Evolutionary conservation across 2,888 invertebrate species (phyloP).

Genomic region (Graphium colonna): DNA sequence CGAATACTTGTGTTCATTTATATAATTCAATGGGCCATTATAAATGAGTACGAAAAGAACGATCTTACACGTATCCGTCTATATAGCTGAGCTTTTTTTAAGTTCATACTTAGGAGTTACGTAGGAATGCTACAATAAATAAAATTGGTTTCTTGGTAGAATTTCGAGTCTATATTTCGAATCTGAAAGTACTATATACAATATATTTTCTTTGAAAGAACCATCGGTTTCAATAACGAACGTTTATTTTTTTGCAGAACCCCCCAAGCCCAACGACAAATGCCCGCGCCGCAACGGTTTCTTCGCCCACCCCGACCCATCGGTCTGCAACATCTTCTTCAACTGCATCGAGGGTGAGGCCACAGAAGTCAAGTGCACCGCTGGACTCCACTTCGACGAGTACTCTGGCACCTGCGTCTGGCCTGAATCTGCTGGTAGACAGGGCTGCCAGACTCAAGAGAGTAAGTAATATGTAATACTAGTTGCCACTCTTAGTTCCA

Average conservation of each 20-base stretch:
- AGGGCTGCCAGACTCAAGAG: constrained; percentile 82
- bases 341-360: constrained; percentile 93
- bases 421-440: constrained; percentile 89
- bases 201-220: too few species aligned
- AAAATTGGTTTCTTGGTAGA: background rate
- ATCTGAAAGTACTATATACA: too few species aligned
- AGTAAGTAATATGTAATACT: constrained; percentile 74
- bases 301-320: constrained; percentile 92
- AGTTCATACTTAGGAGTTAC: too few species aligned
- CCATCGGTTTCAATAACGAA: too few species aligned
- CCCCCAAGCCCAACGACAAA: constrained; percentile 83
- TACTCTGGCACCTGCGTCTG: constrained; percentile 94
- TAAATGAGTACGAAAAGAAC: too few species aligned
- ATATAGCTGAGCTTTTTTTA: too few species aligned
- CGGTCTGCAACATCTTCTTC: constrained; percentile 91
- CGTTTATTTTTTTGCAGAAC: constrained; percentile 86
- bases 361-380: constrained; percentile 90
- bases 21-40: constrained; percentile 3
- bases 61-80: too few species aligned
- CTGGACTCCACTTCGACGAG: constrained; percentile 94
- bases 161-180: too few species aligned
- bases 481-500: background rate
- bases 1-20: background rate
- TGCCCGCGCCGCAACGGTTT: constrained; percentile 94
- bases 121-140: too few species aligned